These are phyloP conservation scores for Tridacna crocea DNA, from an alignment of 2,888 invertebrate genomes.

Conservation along the genomic window DNA sequence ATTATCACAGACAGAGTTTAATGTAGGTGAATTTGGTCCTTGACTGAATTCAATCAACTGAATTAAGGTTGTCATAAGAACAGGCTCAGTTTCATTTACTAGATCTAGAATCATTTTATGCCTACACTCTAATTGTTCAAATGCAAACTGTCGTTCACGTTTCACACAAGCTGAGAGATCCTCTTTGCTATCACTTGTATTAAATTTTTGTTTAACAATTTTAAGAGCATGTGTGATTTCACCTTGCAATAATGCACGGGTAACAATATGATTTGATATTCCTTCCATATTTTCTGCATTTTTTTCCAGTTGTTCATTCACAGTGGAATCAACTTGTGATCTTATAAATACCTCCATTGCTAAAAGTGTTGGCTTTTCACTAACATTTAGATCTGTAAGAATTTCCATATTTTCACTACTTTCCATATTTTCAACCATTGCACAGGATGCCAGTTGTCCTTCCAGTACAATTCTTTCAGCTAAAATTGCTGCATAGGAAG, in stretches of 20 bases:
- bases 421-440: conserved; percentile 66
- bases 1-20: conserved; percentile 58
- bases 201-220: conserved; percentile 87
- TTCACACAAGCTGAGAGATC: conserved; percentile 62
- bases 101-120: conserved; percentile 67
- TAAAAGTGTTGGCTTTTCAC: conserved; percentile 68
- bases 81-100: conserved; percentile 67
- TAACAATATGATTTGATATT: conserved; percentile 73
- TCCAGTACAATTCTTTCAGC: conserved; percentile 87
- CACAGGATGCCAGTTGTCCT: conserved; percentile 73
- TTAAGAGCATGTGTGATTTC: conserved; percentile 83
- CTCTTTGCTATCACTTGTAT: conserved; percentile 43
- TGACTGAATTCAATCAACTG: conserved; percentile 62
- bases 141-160: conserved; percentile 69
- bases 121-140: conserved; percentile 67
- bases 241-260: conserved; percentile 75
- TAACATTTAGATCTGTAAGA: conserved; percentile 64
- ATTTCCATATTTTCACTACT: conserved; percentile 66
- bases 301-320: conserved; percentile 69
- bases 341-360: conserved; percentile 77
- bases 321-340: conserved; percentile 76
- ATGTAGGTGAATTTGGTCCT: conserved; percentile 56
- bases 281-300: conserved; percentile 68
- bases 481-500: conserved; percentile 91
- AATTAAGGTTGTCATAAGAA: conserved; percentile 62